Percentiles rank a stretch among this genome's conserved stretches.
Evolutionary conservation across 2,888 invertebrate species (phyloP).

Genomic region (Latheticus oryzae): DNA sequence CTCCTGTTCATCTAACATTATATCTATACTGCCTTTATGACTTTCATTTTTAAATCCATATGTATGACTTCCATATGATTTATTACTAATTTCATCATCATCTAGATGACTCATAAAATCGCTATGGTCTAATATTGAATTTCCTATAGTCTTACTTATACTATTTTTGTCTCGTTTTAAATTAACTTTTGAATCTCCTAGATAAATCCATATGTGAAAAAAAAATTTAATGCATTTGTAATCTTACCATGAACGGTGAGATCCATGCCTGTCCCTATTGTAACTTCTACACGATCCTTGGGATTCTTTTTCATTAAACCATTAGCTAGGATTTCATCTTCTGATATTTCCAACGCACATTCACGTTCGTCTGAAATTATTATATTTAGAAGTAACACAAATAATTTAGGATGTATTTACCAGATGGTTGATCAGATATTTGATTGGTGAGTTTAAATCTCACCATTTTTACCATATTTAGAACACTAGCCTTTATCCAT

Average conservation of each 20-base stretch:
- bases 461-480: constrained; percentile 82
- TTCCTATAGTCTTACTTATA: constrained; percentile 80
- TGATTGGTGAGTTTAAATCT: constrained; percentile 94
- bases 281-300: constrained; percentile 89
- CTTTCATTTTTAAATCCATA: constrained; percentile 91
- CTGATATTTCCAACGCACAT: constrained; percentile 65
- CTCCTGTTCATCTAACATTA: constrained; percentile 71
- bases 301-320: constrained; percentile 87
- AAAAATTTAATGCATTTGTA: constrained; percentile 46
- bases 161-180: constrained; percentile 76
- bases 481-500: constrained; percentile 85
- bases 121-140: constrained; percentile 73
- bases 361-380: constrained; percentile 71
- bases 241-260: constrained; percentile 86
- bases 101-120: constrained; percentile 67
- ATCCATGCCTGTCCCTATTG: constrained; percentile 75
- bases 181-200: constrained; percentile 81
- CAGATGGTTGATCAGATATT: constrained; percentile 95
- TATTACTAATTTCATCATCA: constrained; percentile 86
- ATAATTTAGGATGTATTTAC: constrained; percentile 74
- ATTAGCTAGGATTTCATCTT: constrained; percentile 81
- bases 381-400: too few species aligned
- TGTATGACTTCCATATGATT: constrained; percentile 93
- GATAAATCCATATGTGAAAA: background rate
- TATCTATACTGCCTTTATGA: constrained; percentile 89